These are phyloP conservation scores for Parapristionchus giblindavisi DNA, from an alignment of 2,888 invertebrate species.

Conservation along the genomic window DNA sequence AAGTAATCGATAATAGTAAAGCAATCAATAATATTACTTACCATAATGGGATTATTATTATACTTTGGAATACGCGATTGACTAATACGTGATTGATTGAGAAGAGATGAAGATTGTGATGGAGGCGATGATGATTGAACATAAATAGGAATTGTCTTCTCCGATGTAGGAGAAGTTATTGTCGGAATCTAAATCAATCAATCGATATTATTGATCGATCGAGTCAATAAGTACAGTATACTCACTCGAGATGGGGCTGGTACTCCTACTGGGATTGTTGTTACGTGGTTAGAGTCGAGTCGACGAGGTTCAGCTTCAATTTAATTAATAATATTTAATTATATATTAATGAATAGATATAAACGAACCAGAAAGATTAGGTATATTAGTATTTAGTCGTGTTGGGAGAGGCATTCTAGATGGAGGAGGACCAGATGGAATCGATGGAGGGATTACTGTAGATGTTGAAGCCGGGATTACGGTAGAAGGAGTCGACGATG, in stretches of 20 bases:
- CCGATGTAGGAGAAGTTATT: slow-evolving; percentile 25
- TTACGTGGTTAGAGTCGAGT: slow-evolving; percentile 22
- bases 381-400: background rate
- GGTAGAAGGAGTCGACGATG: background rate
- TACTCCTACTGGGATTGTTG: slow-evolving; percentile 28
- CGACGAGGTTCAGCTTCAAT: slow-evolving; percentile 33
- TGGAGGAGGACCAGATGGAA: slow-evolving; percentile 5
- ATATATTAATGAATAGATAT: background rate
- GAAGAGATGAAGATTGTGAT: background rate
- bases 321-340: background rate
- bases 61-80: slow-evolving; percentile 35
- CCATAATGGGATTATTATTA: slow-evolving; percentile 13
- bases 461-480: background rate
- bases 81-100: background rate
- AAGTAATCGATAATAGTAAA: background rate
- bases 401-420: slow-evolving; percentile 32
- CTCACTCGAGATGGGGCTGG: slow-evolving; percentile 14
- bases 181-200: slow-evolving; percentile 7
- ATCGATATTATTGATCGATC: background rate
- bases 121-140: slow-evolving; percentile 1
- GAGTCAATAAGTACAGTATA: background rate
- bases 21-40: background rate
- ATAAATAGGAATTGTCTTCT: slow-evolving; percentile 31
- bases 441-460: slow-evolving; percentile 15
- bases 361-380: slow-evolving; percentile 5